These are phyloP conservation scores for Nibea albiflora DNA, from an alignment of 2,113 vertebrate genomes.

Conservation along the genomic window DNA sequence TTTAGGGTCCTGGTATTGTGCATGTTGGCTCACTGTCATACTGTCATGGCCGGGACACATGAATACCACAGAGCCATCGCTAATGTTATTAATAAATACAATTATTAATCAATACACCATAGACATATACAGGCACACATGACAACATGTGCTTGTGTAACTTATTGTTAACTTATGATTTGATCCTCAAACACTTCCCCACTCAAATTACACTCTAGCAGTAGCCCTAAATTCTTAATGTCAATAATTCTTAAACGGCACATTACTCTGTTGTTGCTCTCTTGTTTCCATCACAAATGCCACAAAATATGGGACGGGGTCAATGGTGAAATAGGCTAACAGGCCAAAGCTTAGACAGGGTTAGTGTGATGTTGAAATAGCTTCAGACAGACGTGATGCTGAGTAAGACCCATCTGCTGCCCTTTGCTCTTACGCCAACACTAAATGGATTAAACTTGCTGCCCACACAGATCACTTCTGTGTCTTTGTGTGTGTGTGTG, in stretches of 20 bases:
- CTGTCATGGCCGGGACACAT: background rate
- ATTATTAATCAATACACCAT: background rate
- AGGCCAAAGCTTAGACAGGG: slow-evolving; percentile 65
- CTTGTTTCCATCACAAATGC: background rate
- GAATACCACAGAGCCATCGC: background rate
- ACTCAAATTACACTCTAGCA: background rate
- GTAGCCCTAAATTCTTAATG: background rate
- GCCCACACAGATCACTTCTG: slow-evolving; percentile 14
- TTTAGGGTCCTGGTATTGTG: background rate
- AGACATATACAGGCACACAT: background rate
- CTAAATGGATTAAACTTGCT: slow-evolving; percentile 74
- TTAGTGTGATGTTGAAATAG: slow-evolving; percentile 44
- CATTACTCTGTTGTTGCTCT: background rate
- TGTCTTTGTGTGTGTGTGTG: background rate
- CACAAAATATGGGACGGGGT: slow-evolving; percentile 12
- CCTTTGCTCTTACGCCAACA: slow-evolving; percentile 41
- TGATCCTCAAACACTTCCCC: no score
- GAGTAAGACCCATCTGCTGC: slow-evolving; percentile 72
- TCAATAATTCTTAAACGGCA: background rate
- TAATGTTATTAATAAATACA: background rate
- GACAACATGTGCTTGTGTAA: background rate
- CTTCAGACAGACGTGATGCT: slow-evolving; percentile 60
- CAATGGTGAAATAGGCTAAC: slow-evolving; percentile 58
- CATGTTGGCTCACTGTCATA: background rate
- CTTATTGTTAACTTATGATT: no score